Conservation (phyloP, 1,140 invertebrate species). For the Venturia canescens region DNA sequence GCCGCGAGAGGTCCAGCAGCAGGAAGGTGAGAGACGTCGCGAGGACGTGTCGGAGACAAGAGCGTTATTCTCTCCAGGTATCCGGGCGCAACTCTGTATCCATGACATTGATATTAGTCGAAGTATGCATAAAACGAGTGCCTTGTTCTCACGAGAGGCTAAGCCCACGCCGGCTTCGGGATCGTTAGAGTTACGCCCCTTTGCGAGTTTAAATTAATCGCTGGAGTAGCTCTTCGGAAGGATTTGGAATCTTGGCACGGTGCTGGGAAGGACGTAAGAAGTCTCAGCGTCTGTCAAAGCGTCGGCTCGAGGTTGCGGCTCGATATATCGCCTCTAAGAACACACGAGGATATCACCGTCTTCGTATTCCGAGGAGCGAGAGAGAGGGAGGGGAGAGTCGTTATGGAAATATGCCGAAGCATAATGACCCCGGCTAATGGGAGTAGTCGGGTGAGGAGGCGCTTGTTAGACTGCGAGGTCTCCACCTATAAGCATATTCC, state of each 20-base stretch:
- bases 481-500: neutral
- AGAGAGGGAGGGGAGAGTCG: too few species aligned
- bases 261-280: neutral
- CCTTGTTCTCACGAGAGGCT: slow-evolving; percentile 38
- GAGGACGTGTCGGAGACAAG: neutral
- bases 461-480: slow-evolving; percentile 3
- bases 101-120: slow-evolving; percentile 17
- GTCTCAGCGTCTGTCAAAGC: neutral
- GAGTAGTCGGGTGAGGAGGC: slow-evolving; percentile 42
- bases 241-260: neutral
- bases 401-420: slow-evolving; percentile 56
- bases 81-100: neutral
- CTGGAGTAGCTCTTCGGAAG: neutral
- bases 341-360: neutral
- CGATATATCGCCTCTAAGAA: neutral
- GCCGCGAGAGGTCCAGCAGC: neutral
- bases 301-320: neutral
- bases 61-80: neutral
- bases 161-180: slow-evolving; percentile 14
- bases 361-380: neutral
- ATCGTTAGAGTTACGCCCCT: slow-evolving; percentile 35
- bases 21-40: neutral
- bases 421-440: slow-evolving; percentile 54
- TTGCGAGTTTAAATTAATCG: neutral
- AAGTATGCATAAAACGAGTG: slow-evolving; percentile 31